Conservation (phyloP, 2,797 vertebrate species). For the Distichodus sexfasciatus region DNA sequence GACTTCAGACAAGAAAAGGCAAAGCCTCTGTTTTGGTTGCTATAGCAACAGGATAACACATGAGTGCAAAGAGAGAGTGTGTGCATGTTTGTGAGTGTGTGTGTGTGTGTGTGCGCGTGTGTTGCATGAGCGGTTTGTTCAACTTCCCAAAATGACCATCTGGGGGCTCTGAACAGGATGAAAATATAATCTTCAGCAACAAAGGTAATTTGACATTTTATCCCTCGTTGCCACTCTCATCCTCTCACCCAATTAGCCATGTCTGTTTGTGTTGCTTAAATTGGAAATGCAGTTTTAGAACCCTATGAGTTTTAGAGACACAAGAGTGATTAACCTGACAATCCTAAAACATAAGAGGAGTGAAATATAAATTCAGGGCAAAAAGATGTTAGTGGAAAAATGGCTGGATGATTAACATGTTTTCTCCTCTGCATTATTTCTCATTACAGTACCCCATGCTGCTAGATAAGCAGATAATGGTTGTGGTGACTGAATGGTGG, state of each 20-base stretch:
- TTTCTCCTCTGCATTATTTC: neutral
- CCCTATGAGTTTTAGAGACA: neutral
- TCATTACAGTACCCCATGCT: neutral
- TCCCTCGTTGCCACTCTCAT: neutral
- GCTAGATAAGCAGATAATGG: neutral
- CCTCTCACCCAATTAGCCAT: neutral
- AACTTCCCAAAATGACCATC: neutral
- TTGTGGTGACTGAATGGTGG: neutral
- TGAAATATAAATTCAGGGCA: neutral
- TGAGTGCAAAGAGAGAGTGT: slow-evolving; percentile 8
- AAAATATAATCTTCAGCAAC: neutral
- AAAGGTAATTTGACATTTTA: neutral
- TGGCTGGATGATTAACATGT: neutral
- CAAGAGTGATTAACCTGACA: neutral
- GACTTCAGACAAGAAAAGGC: slow-evolving; percentile 21
- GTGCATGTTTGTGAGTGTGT: no score
- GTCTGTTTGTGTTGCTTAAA: neutral
- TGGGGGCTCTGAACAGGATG: slow-evolving; percentile 4
- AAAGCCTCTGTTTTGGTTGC: slow-evolving; percentile 46
- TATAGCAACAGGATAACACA: slow-evolving; percentile 50
- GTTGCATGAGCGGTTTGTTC: neutral
- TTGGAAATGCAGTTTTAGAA: neutral
- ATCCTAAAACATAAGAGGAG: neutral
- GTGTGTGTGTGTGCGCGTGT: no score
- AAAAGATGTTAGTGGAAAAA: no score